Evolutionary conservation across 2,797 vertebrate genomes (phyloP).

Genomic region (Karalla daura): DNA sequence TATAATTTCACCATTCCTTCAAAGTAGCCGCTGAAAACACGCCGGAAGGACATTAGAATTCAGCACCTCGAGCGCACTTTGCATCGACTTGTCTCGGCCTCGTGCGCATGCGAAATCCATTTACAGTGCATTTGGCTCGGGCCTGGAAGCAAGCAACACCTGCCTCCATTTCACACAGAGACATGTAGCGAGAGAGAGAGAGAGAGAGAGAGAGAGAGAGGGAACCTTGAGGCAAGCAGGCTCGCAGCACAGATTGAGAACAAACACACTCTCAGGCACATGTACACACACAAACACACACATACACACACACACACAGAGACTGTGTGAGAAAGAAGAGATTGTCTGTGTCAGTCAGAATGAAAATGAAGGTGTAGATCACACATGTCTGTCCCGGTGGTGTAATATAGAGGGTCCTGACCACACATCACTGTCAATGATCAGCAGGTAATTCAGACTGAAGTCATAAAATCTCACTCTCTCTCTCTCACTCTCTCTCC

Average conservation of each 20-base stretch:
- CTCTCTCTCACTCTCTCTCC: neutral
- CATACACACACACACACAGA: neutral
- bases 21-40: conserved; percentile 42
- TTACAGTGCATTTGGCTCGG: conserved; percentile 55
- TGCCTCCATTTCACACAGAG: conserved; percentile 50
- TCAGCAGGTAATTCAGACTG: conserved; percentile 56
- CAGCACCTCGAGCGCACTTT: conserved; percentile 34
- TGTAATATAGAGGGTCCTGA: conserved; percentile 59
- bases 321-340: conserved; percentile 33
- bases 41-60: conserved; percentile 51
- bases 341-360: conserved; percentile 62
- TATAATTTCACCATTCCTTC: conserved; percentile 32
- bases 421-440: conserved; percentile 67
- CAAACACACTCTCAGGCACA: conserved; percentile 8
- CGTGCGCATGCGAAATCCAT: conserved; percentile 60
- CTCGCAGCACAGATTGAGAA: conserved; percentile 55
- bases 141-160: conserved; percentile 57
- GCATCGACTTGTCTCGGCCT: conserved; percentile 33
- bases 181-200: neutral
- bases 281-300: neutral
- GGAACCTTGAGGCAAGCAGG: conserved; percentile 45
- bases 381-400: conserved; percentile 49
- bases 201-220: conserved; percentile 8
- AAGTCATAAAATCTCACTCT: conserved; percentile 37
- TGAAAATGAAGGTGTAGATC: conserved; percentile 72